Evolutionary conservation across 2,888 invertebrate genomes (phyloP), one percentile per base, ranked within the genome.

Genomic region (Hartigia nigra): DNA sequence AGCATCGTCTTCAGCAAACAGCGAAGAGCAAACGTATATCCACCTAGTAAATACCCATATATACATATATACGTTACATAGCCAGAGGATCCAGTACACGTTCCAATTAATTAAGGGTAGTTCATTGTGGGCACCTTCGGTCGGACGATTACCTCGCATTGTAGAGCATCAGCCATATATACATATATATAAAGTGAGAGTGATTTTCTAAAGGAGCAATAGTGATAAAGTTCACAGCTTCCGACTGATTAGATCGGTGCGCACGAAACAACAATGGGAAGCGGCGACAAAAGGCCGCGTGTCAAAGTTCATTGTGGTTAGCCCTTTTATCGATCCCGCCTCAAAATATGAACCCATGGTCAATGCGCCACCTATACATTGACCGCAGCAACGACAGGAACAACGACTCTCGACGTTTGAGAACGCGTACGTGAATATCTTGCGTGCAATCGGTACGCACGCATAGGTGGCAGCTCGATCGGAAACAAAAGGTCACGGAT

Each of bases 201-300:
- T 77, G 80, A 80, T 80, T 82, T 79, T 80, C 80, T 77, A 74
- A 79, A 79, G 76, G 81, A 85, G 82, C 79, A 77, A 74, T 78
- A 81, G 81, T 76, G 77, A 82, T 79, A 74, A 80, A 75, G 79
- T 78, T 80, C 82, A 82, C 82, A 84, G 83, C 82, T 85, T 87
- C 84, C 83, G 78, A 80, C 79, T 81, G 85, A 84, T 84, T 79
- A 78, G 83, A 78, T 74, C 37, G 9, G 77, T 77, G 74, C 80
- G 78, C 36, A 70, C 82, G 86, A 85, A 89, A 87, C 89, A 90
- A 90, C 89, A 90, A 90, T 88, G 82, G 85, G 78, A 76, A 83
- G 76, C 76, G 77, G 70, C 36, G 78, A 86, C 83, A 85, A 88
- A 88, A 86, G 85, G 84, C 79, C 87, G 86, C 86, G 88, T 88